Conservation (phyloP, 2,113 vertebrate species). For the Leptobrachium ailaonicum region DNA sequence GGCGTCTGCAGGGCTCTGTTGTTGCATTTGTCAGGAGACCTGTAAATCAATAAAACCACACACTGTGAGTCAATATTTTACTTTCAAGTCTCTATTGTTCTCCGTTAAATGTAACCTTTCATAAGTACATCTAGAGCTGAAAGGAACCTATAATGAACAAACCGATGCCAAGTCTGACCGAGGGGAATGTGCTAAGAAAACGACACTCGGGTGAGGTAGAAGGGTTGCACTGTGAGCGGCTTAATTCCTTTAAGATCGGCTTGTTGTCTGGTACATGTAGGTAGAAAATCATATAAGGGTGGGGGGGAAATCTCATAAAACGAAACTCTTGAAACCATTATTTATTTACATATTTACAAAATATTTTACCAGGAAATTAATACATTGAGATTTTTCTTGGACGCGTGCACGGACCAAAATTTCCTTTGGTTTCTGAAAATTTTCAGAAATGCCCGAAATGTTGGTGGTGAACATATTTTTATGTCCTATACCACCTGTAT, state of each 20-base stretch:
- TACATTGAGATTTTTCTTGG: too few relatives aligned
- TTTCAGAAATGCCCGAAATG: too few relatives aligned
- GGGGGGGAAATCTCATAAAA: too few relatives aligned
- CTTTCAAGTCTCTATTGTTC: slow-evolving; percentile 52
- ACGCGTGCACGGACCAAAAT: too few relatives aligned
- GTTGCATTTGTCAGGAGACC: slow-evolving; percentile 90
- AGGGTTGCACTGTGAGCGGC: slow-evolving; percentile 17
- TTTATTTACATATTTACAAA: too few relatives aligned
- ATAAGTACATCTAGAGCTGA: slow-evolving; percentile 49
- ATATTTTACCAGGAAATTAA: too few relatives aligned
- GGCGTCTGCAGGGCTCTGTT: slow-evolving; percentile 69
- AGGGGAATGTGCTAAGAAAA: slow-evolving; percentile 34
- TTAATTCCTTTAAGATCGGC: not conserved
- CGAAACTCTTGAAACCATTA: too few relatives aligned
- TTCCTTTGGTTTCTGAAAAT: too few relatives aligned
- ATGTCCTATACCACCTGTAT: too few relatives aligned
- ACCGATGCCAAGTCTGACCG: slow-evolving; percentile 44
- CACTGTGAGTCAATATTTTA: slow-evolving; percentile 54
- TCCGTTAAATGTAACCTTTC: slow-evolving; percentile 52
- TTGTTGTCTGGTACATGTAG: not conserved
- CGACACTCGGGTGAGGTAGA: not conserved
- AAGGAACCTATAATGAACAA: slow-evolving; percentile 45
- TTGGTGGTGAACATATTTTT: too few relatives aligned
- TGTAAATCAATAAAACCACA: slow-evolving; percentile 72
- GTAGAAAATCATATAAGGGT: too few relatives aligned